Evolutionary conservation across 1,140 invertebrate genomes (phyloP), one percentile per base, ranked within the genome.

Genomic region (Lepidurus packardi): DNA sequence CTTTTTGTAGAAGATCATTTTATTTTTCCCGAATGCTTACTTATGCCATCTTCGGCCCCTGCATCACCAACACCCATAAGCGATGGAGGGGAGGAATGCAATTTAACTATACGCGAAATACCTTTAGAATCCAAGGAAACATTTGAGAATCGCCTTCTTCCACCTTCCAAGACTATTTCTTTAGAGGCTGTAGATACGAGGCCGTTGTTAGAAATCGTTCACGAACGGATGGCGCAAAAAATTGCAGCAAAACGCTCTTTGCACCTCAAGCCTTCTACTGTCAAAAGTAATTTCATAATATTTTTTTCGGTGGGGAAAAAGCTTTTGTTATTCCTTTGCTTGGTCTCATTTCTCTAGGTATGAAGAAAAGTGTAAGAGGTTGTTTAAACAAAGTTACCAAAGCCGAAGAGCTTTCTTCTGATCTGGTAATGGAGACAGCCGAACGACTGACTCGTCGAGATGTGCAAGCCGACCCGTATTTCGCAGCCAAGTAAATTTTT

Each of bases 401-500:
- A 65, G 53, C 53, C 2, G 53, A 65, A 65, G 21, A 13, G 7
- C 53, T 65, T 6, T 9, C 13, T 21, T 21, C 53, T 65, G 53
- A 65, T 9, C 53, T 65, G 7, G 53, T 65, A 9, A 65, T 65
- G 53, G 53, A 65, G 21, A 65, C 53, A 13, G 53, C 53, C n/a
- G 53, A 65, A 21, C 53, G 53, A 65, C 13, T 65, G 8, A 65
- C 53, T 16, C 53, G 53, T 65, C 53, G 53, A n/a, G 53, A 65
- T 65, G 53, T 65, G 53, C 53, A 65, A 16, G 53, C 53, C 53
- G 53, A 65, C 21, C 53, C 53, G 8, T 65, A 65, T 21, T 65
- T 65, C 21, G 53, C 53, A 65, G 53, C 53, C 13, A 65, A 21
- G 53, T 65, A 65, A 65, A 65, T 7, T 7, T 13, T 13, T 65